phyloP scores from a whole-genome alignment of 35 echinoderm and acorn worm species.

The Antedon bifida region DNA sequence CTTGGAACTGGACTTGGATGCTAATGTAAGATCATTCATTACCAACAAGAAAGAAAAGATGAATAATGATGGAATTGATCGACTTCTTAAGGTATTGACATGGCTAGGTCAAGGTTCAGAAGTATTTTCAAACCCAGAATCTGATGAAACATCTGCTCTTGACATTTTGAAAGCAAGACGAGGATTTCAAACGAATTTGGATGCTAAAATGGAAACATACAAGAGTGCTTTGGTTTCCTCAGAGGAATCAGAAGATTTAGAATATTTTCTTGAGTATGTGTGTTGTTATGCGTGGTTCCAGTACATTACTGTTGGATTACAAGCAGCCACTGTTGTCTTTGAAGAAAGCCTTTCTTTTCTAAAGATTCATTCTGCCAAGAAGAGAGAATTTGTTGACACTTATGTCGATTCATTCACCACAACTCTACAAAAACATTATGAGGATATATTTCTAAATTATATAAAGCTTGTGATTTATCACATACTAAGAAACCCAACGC shows the following conservation, averaged over 20 bases:
- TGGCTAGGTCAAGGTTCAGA: neutral
- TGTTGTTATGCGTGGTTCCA: slow-evolving; percentile 80
- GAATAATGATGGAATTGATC: neutral
- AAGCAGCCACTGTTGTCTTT: slow-evolving; percentile 50
- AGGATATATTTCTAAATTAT: slow-evolving; percentile 11
- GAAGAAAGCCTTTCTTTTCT: slow-evolving; percentile 37
- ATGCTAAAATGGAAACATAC: neutral
- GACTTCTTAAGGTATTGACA: neutral
- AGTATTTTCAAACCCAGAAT: neutral
- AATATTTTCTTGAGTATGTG: neutral
- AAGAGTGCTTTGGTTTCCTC: neutral
- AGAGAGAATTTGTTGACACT: neutral
- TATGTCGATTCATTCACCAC: neutral
- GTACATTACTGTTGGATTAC: slow-evolving; percentile 75
- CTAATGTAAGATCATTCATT: neutral
- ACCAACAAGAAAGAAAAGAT: neutral
- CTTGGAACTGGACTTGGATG: slow-evolving; percentile 34
- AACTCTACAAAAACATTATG: neutral
- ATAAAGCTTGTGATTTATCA: slow-evolving; percentile 41
- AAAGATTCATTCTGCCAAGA: neutral
- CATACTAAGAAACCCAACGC: slow-evolving; percentile 25
- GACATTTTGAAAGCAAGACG: neutral
- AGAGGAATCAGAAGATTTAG: neutral
- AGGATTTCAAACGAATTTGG: neutral
- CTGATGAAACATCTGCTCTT: neutral